phyloP scores from a whole-genome alignment of 2,797 vertebrate species.

The Diplodus sargus region DNA sequence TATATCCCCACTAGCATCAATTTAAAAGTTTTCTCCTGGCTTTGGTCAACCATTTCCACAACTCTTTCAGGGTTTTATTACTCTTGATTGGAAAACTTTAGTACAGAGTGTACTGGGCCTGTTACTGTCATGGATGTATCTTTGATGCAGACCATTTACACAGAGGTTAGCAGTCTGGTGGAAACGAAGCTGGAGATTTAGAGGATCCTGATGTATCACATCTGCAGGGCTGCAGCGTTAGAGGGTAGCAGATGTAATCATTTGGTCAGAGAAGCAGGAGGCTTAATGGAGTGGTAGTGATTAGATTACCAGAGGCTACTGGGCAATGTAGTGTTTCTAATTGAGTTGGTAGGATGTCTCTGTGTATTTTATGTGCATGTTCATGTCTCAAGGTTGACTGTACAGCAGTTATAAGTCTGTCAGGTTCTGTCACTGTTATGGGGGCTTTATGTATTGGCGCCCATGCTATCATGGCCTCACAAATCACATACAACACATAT shows the following conservation, averaged over 20 bases:
- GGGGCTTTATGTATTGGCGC: slow-evolving; percentile 8
- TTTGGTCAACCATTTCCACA: too few species aligned
- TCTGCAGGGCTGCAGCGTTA: slow-evolving; percentile 54
- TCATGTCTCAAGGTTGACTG: slow-evolving; percentile 23
- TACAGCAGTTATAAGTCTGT: slow-evolving; percentile 19
- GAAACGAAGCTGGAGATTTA: slow-evolving; percentile 1
- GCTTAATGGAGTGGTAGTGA: slow-evolving; percentile 72
- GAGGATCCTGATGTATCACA: slow-evolving; percentile 39
- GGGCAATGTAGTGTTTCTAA: slow-evolving; percentile 73
- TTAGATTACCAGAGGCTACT: slow-evolving; percentile 70
- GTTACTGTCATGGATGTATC: background rate
- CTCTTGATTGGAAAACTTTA: background rate
- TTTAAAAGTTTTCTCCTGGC: background rate
- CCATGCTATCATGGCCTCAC: slow-evolving; percentile 38
- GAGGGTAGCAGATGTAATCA: slow-evolving; percentile 58
- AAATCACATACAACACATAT: slow-evolving; percentile 38
- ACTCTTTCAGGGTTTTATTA: too few species aligned
- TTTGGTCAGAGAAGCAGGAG: slow-evolving; percentile 57
- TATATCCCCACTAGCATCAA: background rate
- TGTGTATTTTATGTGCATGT: slow-evolving; percentile 14
- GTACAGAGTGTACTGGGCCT: too few species aligned
- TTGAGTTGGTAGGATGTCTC: slow-evolving; percentile 53
- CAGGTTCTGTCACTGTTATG: slow-evolving; percentile 20
- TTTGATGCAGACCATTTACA: slow-evolving; percentile 4
- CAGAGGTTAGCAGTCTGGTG: background rate